phyloP scores from a whole-genome alignment of 2,113 vertebrate species.

The Aix galericulata region DNA sequence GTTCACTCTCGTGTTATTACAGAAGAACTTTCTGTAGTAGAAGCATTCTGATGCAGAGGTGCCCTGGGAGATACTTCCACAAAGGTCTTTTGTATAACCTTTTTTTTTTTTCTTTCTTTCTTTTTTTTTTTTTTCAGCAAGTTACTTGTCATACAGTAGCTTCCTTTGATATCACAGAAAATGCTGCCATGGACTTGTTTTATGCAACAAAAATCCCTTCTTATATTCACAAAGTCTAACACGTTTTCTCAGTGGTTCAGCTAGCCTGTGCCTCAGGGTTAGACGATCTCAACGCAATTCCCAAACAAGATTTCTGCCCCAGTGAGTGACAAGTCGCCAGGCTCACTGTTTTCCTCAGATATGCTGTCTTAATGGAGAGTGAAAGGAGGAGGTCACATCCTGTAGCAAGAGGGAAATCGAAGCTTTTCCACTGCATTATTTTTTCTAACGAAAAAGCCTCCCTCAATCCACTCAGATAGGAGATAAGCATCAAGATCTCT shows the following conservation, averaged over 20 bases:
- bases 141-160: not conserved
- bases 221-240: not conserved
- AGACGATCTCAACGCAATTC: not conserved
- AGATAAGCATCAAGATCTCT: not conserved
- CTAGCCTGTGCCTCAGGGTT: not conserved
- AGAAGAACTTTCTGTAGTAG: constrained; percentile 2
- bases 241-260: fast-evolving
- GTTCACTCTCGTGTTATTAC: not conserved
- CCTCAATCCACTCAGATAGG: not conserved
- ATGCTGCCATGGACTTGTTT: not conserved
- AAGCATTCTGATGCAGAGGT: not conserved
- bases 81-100: not conserved
- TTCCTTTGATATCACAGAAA: not conserved
- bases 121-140: not conserved
- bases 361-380: constrained; percentile 7
- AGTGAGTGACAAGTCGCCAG: constrained; percentile 11
- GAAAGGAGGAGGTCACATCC: constrained; percentile 36
- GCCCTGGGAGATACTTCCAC: not conserved
- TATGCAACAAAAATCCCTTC: not conserved
- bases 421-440: not conserved
- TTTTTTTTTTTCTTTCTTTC: not conserved
- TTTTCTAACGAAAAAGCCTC: not conserved
- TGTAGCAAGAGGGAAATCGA: constrained; percentile 15
- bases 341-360: not conserved
- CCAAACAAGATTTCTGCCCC: not conserved